Conservation (phyloP, 2,113 vertebrate genomes). For the Malurus cyaneus region DNA sequence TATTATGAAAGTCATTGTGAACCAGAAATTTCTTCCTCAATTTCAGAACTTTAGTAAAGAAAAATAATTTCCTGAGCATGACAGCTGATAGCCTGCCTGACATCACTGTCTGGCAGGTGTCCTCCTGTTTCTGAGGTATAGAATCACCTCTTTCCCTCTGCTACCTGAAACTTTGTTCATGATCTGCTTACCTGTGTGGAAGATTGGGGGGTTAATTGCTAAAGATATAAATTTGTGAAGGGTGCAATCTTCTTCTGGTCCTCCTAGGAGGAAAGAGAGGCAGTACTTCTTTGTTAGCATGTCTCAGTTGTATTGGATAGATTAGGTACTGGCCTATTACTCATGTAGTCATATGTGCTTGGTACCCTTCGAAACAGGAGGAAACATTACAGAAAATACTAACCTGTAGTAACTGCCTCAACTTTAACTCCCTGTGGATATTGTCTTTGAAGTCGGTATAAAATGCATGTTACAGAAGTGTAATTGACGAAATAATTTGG, state of each 20-base stretch:
- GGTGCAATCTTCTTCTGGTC: neutral
- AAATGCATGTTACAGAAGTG: neutral
- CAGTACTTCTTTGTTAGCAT: neutral
- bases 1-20: neutral
- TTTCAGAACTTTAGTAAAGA: neutral
- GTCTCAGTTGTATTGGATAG: neutral
- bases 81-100: neutral
- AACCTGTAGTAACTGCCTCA: neutral
- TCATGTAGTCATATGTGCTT: neutral
- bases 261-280: neutral
- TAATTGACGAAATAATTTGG: neutral
- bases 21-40: neutral
- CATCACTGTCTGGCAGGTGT: neutral
- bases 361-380: neutral
- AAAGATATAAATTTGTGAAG: neutral
- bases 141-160: neutral
- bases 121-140: neutral
- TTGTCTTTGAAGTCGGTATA: neutral
- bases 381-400: neutral
- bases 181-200: neutral
- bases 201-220: neutral
- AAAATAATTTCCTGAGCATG: neutral
- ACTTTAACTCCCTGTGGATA: neutral
- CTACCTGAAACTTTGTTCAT: neutral
- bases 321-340: neutral